Conservation (phyloP, 2,797 vertebrate genomes). For the Rhinophrynus dorsalis region DNA sequence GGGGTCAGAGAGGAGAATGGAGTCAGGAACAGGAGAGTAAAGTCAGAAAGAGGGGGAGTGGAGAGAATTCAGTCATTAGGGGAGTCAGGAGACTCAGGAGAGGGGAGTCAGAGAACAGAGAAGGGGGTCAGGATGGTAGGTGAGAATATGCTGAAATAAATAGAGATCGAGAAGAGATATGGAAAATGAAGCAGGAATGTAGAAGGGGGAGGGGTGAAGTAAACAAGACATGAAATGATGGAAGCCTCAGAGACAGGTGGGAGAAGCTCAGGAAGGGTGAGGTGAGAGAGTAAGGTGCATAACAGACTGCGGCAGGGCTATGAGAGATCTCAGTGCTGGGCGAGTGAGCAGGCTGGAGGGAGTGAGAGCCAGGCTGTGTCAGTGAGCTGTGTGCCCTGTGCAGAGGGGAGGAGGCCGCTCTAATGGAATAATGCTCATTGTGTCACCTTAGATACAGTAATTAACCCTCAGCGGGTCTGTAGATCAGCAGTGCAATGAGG, state of each 20-base stretch:
- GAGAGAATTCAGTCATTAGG: too few relatives aligned
- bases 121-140: neutral
- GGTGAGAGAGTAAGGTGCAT: neutral
- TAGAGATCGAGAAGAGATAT: neutral
- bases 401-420: neutral
- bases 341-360: neutral
- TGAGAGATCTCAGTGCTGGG: neutral
- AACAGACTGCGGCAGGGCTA: neutral
- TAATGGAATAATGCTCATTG: conserved; percentile 31
- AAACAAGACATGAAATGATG: neutral
- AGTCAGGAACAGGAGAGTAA: neutral
- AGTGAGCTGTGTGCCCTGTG: conserved; percentile 1
- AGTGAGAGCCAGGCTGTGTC: neutral
- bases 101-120: neutral
- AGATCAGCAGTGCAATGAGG: neutral
- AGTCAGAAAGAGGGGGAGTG: too few relatives aligned
- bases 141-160: neutral
- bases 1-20: neutral
- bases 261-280: neutral
- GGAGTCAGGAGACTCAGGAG: neutral
- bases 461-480: conserved; percentile 25
- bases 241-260: neutral
- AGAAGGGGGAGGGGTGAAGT: neutral
- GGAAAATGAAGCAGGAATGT: neutral
- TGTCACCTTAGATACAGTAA: conserved; percentile 42